Base-by-base conservation (phyloP, 2,797 vertebrate genomes). In the Brachyrhaphis roseni region DNA sequence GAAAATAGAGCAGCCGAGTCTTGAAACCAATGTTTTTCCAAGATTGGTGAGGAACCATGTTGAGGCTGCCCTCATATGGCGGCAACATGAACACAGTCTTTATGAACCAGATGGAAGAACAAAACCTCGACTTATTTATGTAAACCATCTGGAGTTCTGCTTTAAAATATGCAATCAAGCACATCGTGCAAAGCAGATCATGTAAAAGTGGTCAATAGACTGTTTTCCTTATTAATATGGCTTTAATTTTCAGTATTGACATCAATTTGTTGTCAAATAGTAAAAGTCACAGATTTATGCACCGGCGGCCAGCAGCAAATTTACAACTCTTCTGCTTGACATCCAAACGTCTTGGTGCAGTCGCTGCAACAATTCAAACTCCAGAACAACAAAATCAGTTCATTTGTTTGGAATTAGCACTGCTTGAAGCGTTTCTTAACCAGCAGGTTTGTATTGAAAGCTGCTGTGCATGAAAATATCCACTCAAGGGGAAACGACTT, bases 221-320 rank as follows among this genome's bases (percentile, higher is more conserved):
- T 6, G 31, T 64, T 64, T 18, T 66, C 45, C 18, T 49, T 10
- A 47, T 23, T 41, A 46, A 18, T 51, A 20, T 39, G 31, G 45
- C 20, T 70, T 66, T 5, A 77, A 34, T 2, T 31, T 62, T 28
- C 28, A 16, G 5, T 62, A 62, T 16, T 12, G 55, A 55, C 28
- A 73, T 45, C 72, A 81, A 79, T 82, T 34, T 53, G 36, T 26
- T 76, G 74, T 75, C 81, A 81, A 72, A 76, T 6, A 78, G 75
- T 51, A 74, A 84, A 77, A 34, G 26, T 18, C 45, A 46, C 41
- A 53, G 45, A 80, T 75, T 82, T 64, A 78, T 76, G 12, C 78
- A 49, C n/a, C 78, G 73, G 68, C 46, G 51, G 8, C 62, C 18
- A 64, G 57, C 34, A 73, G 62, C 16, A 84, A 75, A 28, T 57